Conservation (phyloP, 2,888 invertebrate genomes). For the Sesamia inferens region DNA sequence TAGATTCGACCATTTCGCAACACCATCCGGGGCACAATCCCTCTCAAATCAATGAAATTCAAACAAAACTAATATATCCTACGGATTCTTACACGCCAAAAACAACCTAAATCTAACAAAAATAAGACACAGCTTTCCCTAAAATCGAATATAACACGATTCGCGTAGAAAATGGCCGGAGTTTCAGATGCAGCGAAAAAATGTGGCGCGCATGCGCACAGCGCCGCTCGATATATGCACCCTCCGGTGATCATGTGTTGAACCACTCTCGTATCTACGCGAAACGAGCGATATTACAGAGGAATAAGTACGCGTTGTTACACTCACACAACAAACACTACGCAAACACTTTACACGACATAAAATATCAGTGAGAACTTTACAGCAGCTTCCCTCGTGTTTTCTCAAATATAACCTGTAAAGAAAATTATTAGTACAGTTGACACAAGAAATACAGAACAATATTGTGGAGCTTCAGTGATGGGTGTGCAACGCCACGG, state of each 20-base stretch:
- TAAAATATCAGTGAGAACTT: conserved; percentile 24
- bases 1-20: conserved; percentile 35
- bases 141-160: conserved; percentile 65
- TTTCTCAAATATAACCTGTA: conserved; percentile 59
- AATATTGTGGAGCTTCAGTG: conserved; percentile 41
- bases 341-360: conserved; percentile 51
- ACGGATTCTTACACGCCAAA: conserved; percentile 36
- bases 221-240: conserved; percentile 87
- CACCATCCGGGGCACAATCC: conserved; percentile 17
- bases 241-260: conserved; percentile 78
- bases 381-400: conserved; percentile 37
- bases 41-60: conserved; percentile 50
- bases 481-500: conserved; percentile 75
- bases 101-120: conserved; percentile 40
- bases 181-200: conserved; percentile 80
- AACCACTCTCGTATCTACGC: conserved; percentile 58
- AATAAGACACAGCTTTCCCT: conserved; percentile 49
- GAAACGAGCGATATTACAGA: conserved; percentile 11
- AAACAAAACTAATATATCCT: conserved; percentile 30
- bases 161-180: conserved; percentile 84
- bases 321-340: conserved; percentile 60
- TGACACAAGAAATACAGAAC: conserved; percentile 34
- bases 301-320: conserved; percentile 11
- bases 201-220: conserved; percentile 86
- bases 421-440: conserved; percentile 53